These are phyloP conservation scores for Calliopsis andreniformis DNA, from an alignment of 1,140 invertebrate species.

Conservation along the genomic window DNA sequence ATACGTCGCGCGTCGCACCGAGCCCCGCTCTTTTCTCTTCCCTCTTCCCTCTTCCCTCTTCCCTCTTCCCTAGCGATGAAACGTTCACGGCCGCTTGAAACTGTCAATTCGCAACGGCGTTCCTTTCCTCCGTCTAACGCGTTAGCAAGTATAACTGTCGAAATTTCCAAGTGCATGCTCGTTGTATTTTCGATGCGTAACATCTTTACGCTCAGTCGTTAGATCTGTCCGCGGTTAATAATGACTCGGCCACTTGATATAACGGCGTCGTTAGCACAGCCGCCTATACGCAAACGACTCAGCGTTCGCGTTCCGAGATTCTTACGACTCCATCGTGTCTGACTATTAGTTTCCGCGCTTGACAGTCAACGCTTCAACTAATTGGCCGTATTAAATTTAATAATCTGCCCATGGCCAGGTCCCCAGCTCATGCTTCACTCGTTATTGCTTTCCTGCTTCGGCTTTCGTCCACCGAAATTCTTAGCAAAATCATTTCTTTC, in stretches of 20 bases:
- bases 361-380: constrained; percentile 58
- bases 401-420: constrained; percentile 49
- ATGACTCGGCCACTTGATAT: constrained; percentile 67
- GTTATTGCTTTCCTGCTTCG: constrained; percentile 36
- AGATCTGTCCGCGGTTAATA: constrained; percentile 65
- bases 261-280: constrained; percentile 64
- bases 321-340: constrained; percentile 44
- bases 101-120: too few species aligned
- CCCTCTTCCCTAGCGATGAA: too few species aligned
- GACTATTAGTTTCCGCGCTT: constrained; percentile 51
- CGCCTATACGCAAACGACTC: constrained; percentile 15
- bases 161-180: constrained; percentile 1
- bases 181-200: constrained; percentile 48
- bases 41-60: too few species aligned
- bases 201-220: constrained; percentile 49
- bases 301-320: not conserved
- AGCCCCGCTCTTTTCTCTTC: too few species aligned
- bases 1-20: too few species aligned
- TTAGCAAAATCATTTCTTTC: too few species aligned
- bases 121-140: constrained; percentile 18
- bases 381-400: constrained; percentile 72
- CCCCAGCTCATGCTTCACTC: constrained; percentile 2
- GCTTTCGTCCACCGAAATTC: constrained; percentile 30
- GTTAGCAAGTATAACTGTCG: constrained; percentile 17
- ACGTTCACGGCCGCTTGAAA: too few species aligned